Base-by-base conservation (phyloP, 2,113 vertebrate species). In the Brachirus orientalis region DNA sequence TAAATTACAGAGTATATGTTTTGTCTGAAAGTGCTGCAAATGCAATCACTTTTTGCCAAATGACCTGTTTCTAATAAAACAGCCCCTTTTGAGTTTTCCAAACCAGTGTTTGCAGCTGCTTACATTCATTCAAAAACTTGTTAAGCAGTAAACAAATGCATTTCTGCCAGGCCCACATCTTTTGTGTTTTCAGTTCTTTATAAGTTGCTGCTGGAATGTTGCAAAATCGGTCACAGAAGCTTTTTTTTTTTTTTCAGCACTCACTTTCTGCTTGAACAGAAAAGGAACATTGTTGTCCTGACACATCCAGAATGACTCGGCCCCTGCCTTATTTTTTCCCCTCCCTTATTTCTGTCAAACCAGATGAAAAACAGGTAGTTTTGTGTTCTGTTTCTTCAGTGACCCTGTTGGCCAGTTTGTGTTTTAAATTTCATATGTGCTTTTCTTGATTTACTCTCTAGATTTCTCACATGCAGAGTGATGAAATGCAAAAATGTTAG, bases 311-410 rank as follows among this genome's bases (percentile, higher is more conserved):
- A 79, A 59, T 72, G 36, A 67, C 48, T 46, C 13, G 8, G 16
- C 3, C 8, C 13, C 22, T 20, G 10, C 10, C 57, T 65, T 36
- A 45, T 61, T 63, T 68, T 61, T 28, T 41, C 51, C 16, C 35
- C 16, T 6, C n/a, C 8, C 3, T 9, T 10, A 35, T 36, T 38
- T 47, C 48, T 45, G 37, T 55, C 52, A 52, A 72, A 77, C 44
- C 43, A 73, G 55, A 81, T 69, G 58, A 48, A 77, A 66, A 86
- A 51, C 72, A 44, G 28, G 44, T 56, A 55, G 60, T 51, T 72
- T 10, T 47, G 13, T 19, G 37, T 71, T 65, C 10, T 54, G 37
- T 62, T 81, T 55, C 58, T 45, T 61, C 48, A 17, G 2, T 63
- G 63, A 54, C 75, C 77, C 50, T 53, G 41, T 58, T 80, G 35